Percentiles rank a stretch among this genome's conserved stretches.
phyloP scores from a whole-genome alignment of 1,140 invertebrate genomes.

The Globodera rostochiensis region DNA sequence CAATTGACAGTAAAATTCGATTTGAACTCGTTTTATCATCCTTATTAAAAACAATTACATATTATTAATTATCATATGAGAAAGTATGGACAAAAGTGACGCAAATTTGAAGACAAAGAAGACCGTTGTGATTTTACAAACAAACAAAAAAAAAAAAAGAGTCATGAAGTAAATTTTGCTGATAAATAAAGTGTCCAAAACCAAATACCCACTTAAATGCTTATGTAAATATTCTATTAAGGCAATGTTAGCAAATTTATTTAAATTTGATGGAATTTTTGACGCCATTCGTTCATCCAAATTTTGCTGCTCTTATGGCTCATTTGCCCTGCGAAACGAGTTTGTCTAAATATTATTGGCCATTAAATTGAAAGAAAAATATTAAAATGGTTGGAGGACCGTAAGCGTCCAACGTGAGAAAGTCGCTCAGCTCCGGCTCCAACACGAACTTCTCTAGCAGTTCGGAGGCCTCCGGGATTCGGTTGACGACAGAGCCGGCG shows the following conservation, averaged over 20 bases:
- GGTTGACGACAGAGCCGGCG: slow-evolving; percentile 64
- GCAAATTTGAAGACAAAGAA: no score
- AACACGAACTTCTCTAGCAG: slow-evolving; percentile 62
- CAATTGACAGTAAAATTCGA: no score
- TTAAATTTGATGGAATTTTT: slow-evolving; percentile 10
- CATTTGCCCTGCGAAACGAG: slow-evolving; percentile 64
- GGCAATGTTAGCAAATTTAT: not conserved
- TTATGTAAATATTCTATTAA: slow-evolving; percentile 3
- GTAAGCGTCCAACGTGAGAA: slow-evolving; percentile 59
- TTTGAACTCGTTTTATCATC: no score
- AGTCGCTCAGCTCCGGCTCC: slow-evolving; percentile 59
- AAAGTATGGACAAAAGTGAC: no score
- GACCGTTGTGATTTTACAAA: no score
- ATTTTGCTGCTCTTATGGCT: not conserved
- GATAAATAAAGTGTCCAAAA: slow-evolving; percentile 3
- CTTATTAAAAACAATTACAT: no score
- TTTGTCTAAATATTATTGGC: slow-evolving; percentile 48
- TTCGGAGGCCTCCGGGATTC: slow-evolving; percentile 62
- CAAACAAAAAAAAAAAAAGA: not conserved
- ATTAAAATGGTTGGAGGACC: not conserved
- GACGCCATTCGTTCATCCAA: not conserved
- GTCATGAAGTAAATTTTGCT: not conserved
- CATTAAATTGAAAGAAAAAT: not conserved
- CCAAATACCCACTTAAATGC: not conserved
- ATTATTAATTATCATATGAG: no score